Percentiles rank a stretch among this genome's conserved stretches.
These are phyloP conservation scores for Eupsilia transversa DNA, from an alignment of 2,888 invertebrate species.

Conservation along the genomic window DNA sequence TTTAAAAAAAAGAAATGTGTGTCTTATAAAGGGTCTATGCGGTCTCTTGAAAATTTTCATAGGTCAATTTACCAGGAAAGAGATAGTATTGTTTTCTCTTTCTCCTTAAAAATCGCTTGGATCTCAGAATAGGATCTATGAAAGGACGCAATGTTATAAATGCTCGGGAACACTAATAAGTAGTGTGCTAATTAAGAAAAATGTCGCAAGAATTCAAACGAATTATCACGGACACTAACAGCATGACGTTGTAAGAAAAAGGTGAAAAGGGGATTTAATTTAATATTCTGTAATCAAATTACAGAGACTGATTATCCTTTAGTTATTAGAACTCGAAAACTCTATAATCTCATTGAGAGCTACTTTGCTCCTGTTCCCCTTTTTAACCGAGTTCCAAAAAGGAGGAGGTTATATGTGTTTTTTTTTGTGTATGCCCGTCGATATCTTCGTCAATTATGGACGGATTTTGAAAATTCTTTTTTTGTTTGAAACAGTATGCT, in stretches of 20 bases:
- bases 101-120: neutral
- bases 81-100: neutral
- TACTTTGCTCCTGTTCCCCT: neutral
- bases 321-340: neutral
- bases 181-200: neutral
- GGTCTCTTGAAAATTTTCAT: neutral
- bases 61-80: neutral
- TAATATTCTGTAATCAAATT: neutral
- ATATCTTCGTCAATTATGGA: no score
- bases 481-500: no score
- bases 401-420: no score
- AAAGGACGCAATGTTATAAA: no score
- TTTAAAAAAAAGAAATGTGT: neutral
- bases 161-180: neutral
- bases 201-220: neutral
- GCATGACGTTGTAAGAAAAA: neutral
- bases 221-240: neutral
- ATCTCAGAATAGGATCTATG: neutral
- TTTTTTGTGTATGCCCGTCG: no score
- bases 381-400: no score
- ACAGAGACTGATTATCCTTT: neutral
- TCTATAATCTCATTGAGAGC: neutral
- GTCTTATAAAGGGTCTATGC: neutral
- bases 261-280: no score
- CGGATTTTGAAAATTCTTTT: no score